A percentile compares a stretch with the other conserved stretches of the same genome.
phyloP scores from a whole-genome alignment of 2,888 invertebrate species.

The Hedya salicella region DNA sequence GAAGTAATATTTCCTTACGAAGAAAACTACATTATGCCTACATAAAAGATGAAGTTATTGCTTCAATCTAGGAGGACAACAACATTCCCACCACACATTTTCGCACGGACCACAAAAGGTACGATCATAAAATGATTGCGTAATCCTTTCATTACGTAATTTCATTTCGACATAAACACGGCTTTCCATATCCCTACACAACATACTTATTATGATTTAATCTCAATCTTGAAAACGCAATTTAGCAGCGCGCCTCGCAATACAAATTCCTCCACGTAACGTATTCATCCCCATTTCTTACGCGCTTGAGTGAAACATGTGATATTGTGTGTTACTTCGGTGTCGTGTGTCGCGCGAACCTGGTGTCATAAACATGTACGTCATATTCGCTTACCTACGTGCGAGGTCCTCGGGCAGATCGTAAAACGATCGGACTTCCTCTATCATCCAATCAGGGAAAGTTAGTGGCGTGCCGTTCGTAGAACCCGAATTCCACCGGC shows the following conservation, averaged over 20 bases:
- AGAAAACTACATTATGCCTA: background rate
- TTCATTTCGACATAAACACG: conserved; percentile 44
- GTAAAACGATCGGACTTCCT: conserved; percentile 72
- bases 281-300: conserved; percentile 72
- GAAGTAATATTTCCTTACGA: background rate
- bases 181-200: conserved; percentile 43
- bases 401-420: conserved; percentile 59
- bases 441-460: conserved; percentile 56
- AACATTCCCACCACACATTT: conserved; percentile 35
- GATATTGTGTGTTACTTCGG: conserved; percentile 69
- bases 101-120: conserved; percentile 42
- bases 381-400: conserved; percentile 70
- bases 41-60: conserved; percentile 27
- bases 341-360: conserved; percentile 75
- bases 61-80: conserved; percentile 30
- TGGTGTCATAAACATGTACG: conserved; percentile 78
- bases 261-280: conserved; percentile 74
- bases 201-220: conserved; percentile 46
- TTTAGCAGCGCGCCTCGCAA: conserved; percentile 46
- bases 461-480: conserved; percentile 22
- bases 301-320: conserved; percentile 68
- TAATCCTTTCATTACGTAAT: conserved; percentile 44
- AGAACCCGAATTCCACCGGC: conserved; percentile 13
- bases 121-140: conserved; percentile 43
- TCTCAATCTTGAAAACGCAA: conserved; percentile 44